These are phyloP conservation scores for Amyelois transitella DNA, from an alignment of 1,140 invertebrate species.

Conservation along the genomic window DNA sequence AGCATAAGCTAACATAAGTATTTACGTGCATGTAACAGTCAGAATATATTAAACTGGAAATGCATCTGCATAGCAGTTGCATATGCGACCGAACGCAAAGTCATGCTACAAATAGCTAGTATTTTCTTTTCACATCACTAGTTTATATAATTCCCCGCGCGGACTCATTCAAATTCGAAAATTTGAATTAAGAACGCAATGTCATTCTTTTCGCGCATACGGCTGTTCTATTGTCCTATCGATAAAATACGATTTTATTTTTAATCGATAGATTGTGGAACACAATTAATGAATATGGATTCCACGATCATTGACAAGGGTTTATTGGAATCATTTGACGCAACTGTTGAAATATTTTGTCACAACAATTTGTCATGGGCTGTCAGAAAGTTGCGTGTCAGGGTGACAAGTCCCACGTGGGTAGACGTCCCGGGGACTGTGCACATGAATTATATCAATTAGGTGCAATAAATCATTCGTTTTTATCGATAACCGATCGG, in stretches of 20 bases:
- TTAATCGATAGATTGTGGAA: conserved; percentile 9
- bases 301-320: conserved; percentile 34
- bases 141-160: conserved; percentile 22
- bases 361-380: conserved; percentile 70
- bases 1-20: not conserved
- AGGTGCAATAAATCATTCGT: conserved; percentile 55
- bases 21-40: not conserved
- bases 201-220: conserved; percentile 41
- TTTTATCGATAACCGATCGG: conserved; percentile 51
- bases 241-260: not conserved
- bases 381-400: conserved; percentile 61
- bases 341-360: conserved; percentile 74
- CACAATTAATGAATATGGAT: conserved; percentile 46
- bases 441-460: conserved; percentile 61
- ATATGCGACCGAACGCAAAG: conserved; percentile 9
- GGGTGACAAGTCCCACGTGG: conserved; percentile 36
- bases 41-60: conserved; percentile 3
- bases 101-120: conserved; percentile 17
- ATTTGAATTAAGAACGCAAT: conserved; percentile 49
- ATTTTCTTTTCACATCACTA: conserved; percentile 27
- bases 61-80: conserved; percentile 15
- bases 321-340: conserved; percentile 42
- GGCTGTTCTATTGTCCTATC: not conserved
- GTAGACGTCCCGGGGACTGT: conserved; percentile 30
- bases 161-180: conserved; percentile 52